A percentile compares a stretch with the other conserved stretches of the same genome.
These are phyloP conservation scores for Augiades crinisus DNA, from an alignment of 2,888 invertebrate species.

Conservation along the genomic window DNA sequence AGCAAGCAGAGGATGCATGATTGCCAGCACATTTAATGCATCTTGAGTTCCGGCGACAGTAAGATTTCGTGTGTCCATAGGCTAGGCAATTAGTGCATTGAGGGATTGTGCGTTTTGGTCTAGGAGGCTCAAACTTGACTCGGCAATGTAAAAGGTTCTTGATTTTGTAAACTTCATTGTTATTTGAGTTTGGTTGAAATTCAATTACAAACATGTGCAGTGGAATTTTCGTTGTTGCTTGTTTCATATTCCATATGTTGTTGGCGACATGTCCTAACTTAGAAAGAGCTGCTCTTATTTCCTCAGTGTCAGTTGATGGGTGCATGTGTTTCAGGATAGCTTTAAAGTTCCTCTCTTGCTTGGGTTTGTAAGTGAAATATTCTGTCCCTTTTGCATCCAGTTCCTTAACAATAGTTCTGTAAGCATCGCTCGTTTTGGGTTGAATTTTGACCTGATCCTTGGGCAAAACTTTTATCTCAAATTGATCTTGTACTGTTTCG, in stretches of 20 bases:
- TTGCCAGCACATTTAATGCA: conserved; percentile 8
- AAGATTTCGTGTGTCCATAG: conserved; percentile 11
- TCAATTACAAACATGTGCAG: conserved; percentile 29
- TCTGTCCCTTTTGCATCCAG: conserved; percentile 26
- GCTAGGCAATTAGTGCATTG: not conserved
- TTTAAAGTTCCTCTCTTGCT: conserved; percentile 26
- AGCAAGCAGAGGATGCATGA: not conserved
- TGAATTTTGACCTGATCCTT: too few species aligned
- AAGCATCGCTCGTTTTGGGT: too few species aligned
- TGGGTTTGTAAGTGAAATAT: conserved; percentile 28
- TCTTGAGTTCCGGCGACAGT: conserved; percentile 3
- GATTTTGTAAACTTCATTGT: conserved; percentile 25
- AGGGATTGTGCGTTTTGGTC: not conserved
- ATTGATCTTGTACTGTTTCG: not conserved
- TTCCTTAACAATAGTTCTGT: too few species aligned
- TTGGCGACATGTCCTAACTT: conserved; percentile 17
- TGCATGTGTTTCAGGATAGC: conserved; percentile 32
- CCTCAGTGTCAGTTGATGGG: conserved; percentile 28
- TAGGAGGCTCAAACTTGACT: not conserved
- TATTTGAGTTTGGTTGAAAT: conserved; percentile 17
- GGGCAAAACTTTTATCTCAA: too few species aligned
- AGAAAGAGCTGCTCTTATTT: too few species aligned
- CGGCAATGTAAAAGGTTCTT: not conserved
- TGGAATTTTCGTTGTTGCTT: conserved; percentile 24
- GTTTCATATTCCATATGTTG: conserved; percentile 31